Evolutionary conservation across 1,140 invertebrate species (phyloP).

Genomic region (Drosophila equinoxialis): DNA sequence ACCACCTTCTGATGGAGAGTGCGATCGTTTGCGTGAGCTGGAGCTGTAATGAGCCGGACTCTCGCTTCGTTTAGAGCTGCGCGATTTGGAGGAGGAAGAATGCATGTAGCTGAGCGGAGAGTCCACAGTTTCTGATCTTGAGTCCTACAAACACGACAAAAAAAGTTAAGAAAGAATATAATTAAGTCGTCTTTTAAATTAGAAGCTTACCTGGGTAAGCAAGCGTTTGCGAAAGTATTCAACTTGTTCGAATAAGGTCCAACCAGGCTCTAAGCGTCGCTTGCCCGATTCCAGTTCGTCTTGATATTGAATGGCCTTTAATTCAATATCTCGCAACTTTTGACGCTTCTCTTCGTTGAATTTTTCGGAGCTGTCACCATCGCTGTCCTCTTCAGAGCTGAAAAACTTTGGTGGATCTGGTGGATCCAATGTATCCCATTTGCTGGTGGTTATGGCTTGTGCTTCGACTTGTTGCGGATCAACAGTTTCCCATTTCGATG

Average conservation of each 20-base stretch:
- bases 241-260: conserved; percentile 92
- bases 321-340: conserved; percentile 95
- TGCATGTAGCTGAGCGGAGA: conserved; percentile 67
- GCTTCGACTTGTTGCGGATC: conserved; percentile 91
- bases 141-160: conserved; percentile 28
- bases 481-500: conserved; percentile 98
- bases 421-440: conserved; percentile 89
- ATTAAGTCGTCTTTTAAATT: not conserved
- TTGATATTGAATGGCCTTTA: conserved; percentile 97
- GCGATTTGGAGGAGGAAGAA: conserved; percentile 36
- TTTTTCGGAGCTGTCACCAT: conserved; percentile 79
- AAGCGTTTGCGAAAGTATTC: conserved; percentile 96
- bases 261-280: conserved; percentile 89
- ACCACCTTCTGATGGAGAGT: conserved; percentile 63
- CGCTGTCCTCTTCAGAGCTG: conserved; percentile 70
- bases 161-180: no score
- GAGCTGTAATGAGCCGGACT: conserved; percentile 49
- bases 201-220: conserved; percentile 88
- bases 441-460: conserved; percentile 94
- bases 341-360: conserved; percentile 90
- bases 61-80: conserved; percentile 56
- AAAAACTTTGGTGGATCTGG: conserved; percentile 79
- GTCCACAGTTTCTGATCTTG: conserved; percentile 51
- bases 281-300: conserved; percentile 96
- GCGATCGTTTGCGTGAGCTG: conserved; percentile 65